Conservation (phyloP, 2,113 vertebrate species). For the Tetrao urogallus region DNA sequence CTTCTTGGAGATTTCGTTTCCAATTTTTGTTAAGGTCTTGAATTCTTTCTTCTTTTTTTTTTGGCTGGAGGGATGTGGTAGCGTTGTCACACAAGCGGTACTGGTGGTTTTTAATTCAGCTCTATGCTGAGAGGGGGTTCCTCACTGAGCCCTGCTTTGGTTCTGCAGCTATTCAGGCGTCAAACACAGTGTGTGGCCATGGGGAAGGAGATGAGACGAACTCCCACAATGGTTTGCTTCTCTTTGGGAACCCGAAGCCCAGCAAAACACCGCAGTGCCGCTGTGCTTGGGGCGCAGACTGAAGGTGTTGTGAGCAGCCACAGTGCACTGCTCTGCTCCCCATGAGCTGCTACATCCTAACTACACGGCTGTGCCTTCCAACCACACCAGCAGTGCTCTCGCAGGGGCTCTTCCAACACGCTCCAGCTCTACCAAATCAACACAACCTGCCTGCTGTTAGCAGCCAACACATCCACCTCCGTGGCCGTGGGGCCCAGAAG, state of each 20-base stretch:
- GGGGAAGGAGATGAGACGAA: not conserved
- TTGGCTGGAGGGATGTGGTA: not conserved
- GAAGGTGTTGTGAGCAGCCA: not conserved
- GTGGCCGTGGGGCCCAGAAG: not conserved
- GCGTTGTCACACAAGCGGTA: fast-evolving
- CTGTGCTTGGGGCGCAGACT: not conserved
- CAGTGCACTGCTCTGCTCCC: fast-evolving
- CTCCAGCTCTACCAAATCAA: not conserved
- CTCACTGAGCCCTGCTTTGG: not conserved
- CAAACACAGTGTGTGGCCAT: not conserved
- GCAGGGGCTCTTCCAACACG: fast-evolving
- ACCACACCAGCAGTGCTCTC: fast-evolving
- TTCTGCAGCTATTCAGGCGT: not conserved
- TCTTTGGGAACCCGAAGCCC: not conserved
- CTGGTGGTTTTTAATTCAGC: not conserved
- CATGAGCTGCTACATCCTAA: not conserved
- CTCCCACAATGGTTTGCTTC: not conserved
- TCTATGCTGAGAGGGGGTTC: not conserved
- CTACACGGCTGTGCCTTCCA: not conserved
- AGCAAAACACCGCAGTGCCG: not conserved
- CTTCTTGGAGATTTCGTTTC: not conserved
- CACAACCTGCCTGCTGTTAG: too few relatives aligned
- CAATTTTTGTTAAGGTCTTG: not conserved
- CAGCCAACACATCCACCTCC: not conserved
- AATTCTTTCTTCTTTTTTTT: too few relatives aligned